Conservation (phyloP, 2,888 invertebrate species). For the Drosophila algonquin region DNA sequence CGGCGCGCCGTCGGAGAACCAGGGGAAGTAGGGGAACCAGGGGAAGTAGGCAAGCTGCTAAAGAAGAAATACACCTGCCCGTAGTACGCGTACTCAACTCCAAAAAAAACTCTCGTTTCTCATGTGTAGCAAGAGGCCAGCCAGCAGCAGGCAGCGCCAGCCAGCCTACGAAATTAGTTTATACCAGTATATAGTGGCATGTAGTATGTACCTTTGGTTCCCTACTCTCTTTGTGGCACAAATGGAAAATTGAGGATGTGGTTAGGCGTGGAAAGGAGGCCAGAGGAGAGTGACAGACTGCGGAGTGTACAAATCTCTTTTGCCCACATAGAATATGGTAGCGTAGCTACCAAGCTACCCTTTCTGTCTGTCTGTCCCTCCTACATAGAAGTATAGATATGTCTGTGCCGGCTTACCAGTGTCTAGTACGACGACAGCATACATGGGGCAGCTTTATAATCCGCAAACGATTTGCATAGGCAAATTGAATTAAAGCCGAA, state of each 20-base stretch:
- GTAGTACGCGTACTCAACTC: constrained; percentile 1
- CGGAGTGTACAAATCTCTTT: constrained; percentile 64
- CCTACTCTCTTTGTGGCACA: constrained; percentile 55
- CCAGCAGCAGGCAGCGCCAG: constrained; percentile 5
- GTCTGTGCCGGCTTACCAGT: neutral
- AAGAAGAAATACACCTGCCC: constrained; percentile 55
- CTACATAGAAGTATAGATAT: neutral
- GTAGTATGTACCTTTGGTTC: constrained; percentile 10
- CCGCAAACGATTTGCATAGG: constrained; percentile 64
- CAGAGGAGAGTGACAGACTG: constrained; percentile 23
- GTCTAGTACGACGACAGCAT: constrained; percentile 13
- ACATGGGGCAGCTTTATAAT: constrained; percentile 58
- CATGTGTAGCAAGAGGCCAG: constrained; percentile 58
- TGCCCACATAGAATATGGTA: constrained; percentile 52
- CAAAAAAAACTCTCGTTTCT: constrained; percentile 39
- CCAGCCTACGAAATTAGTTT: constrained; percentile 47
- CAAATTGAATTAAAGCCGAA: constrained; percentile 74
- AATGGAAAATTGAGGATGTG: constrained; percentile 75
- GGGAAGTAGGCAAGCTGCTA: constrained; percentile 54
- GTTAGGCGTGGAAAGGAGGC: constrained; percentile 42
- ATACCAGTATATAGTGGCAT: constrained; percentile 5
- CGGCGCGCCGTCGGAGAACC: constrained; percentile 7
- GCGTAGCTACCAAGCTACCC: neutral
- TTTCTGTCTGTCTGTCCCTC: neutral
- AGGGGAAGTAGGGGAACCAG: neutral